Conservation (phyloP, 1,140 invertebrate species). For the Drosophila malerkotliana region DNA sequence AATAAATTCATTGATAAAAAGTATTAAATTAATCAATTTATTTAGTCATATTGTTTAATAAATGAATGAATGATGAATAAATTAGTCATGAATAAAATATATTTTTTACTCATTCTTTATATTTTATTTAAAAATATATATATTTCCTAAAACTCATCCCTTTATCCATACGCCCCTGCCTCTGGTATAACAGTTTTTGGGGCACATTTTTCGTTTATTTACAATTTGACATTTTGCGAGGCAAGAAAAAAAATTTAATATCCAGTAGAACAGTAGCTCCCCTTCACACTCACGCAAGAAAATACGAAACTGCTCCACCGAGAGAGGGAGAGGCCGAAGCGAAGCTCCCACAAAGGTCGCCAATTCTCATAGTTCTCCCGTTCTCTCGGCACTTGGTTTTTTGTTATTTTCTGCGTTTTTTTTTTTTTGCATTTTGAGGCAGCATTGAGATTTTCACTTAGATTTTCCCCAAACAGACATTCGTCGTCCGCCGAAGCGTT, state of each 20-base stretch:
- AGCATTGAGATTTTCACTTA: conserved; percentile 69
- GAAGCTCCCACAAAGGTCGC: conserved; percentile 49
- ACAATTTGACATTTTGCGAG: conserved; percentile 78
- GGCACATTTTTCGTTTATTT: conserved; percentile 73
- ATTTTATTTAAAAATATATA: too few species aligned
- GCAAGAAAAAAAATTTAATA: conserved; percentile 19
- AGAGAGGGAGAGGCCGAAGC: conserved; percentile 6
- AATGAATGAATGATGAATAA: too few species aligned
- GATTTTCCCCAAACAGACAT: conserved; percentile 75
- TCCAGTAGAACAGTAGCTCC: conserved; percentile 53
- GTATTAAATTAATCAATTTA: too few species aligned
- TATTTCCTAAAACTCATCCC: too few species aligned
- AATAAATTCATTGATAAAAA: background rate
- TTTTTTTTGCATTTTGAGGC: conserved; percentile 41
- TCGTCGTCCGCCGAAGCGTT: conserved; percentile 67
- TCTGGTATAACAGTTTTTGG: conserved; percentile 64
- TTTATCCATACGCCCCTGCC: conserved; percentile 19
- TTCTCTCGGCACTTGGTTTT: conserved; percentile 16
- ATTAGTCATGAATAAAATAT: too few species aligned
- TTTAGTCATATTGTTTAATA: too few species aligned
- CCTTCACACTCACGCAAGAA: conserved; percentile 49
- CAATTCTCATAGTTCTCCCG: background rate
- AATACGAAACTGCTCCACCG: background rate
- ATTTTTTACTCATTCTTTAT: too few species aligned
- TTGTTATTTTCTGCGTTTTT: conserved; percentile 36